A percentile compares a stretch with the other conserved stretches of the same genome.
Evolutionary conservation across 1,140 invertebrate species (phyloP).

Genomic region (Batillaria attramentaria): DNA sequence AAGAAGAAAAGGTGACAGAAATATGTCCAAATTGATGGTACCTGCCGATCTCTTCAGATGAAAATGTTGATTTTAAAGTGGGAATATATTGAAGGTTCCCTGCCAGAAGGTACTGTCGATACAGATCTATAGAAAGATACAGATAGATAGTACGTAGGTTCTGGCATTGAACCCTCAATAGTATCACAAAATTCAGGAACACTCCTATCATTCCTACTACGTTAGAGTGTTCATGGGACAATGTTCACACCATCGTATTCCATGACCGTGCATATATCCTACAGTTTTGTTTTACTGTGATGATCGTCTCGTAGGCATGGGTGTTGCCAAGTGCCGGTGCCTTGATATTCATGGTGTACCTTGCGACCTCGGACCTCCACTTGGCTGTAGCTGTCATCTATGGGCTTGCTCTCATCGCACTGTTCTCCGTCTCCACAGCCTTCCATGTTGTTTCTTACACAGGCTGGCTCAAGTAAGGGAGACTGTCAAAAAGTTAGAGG

Average conservation of each 20-base stretch:
- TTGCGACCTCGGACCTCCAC: constrained; percentile 82
- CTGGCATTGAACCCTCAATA: not conserved
- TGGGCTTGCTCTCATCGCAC: constrained; percentile 85
- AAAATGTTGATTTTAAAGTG: too few relatives aligned
- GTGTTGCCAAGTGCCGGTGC: constrained; percentile 85
- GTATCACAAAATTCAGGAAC: too few relatives aligned
- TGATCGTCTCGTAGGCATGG: constrained; percentile 77
- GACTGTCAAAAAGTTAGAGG: too few relatives aligned
- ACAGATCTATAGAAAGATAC: too few relatives aligned
- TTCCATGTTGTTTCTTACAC: constrained; percentile 90
- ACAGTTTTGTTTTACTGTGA: not conserved
- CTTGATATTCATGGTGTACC: constrained; percentile 81
- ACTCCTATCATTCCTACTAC: not conserved
- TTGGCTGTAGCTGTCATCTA: constrained; percentile 87
- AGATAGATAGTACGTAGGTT: not conserved
- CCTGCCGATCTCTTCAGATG: too few relatives aligned
- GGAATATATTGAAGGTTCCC: too few relatives aligned
- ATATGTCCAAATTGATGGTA: too few relatives aligned
- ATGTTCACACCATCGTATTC: not conserved
- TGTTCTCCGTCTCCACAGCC: constrained; percentile 93
- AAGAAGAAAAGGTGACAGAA: too few relatives aligned
- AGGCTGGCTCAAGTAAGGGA: constrained; percentile 68
- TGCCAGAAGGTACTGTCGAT: too few relatives aligned
- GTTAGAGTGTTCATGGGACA: too few relatives aligned
- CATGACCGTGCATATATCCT: not conserved